phyloP scores from a whole-genome alignment of 2,888 invertebrate species.

The Xylota sylvarum region DNA sequence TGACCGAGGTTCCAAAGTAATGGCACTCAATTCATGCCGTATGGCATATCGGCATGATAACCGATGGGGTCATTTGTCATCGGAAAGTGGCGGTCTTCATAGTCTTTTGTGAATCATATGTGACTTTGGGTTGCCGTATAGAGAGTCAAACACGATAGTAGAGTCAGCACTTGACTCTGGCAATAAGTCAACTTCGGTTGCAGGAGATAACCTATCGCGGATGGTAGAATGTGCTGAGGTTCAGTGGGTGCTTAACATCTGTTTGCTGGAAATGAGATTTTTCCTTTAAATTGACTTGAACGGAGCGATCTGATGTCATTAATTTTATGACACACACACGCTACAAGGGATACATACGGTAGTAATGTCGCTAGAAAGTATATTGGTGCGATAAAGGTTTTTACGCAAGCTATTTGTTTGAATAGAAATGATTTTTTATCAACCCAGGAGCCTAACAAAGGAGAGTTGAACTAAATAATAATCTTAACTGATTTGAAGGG shows the following conservation, averaged over 20 bases:
- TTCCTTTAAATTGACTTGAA: conserved; percentile 29
- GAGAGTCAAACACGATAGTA: conserved; percentile 43
- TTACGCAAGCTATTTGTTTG: conserved; percentile 6
- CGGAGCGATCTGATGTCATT: conserved; percentile 60
- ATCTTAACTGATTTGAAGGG: too few relatives aligned
- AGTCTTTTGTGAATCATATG: conserved; percentile 49
- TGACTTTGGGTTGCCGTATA: conserved; percentile 28
- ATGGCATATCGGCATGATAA: conserved; percentile 70
- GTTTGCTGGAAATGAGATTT: conserved; percentile 59
- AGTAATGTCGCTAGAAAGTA: conserved; percentile 26
- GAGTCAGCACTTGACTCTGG: conserved; percentile 72
- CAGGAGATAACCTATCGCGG: conserved; percentile 63
- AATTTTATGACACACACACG: conserved; percentile 47
- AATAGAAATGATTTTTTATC: conserved; percentile 23
- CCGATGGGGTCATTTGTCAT: conserved; percentile 74
- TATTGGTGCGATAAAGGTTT: background rate
- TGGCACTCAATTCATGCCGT: conserved; percentile 58
- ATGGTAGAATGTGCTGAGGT: conserved; percentile 52
- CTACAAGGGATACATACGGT: conserved; percentile 1
- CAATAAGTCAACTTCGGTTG: conserved; percentile 72
- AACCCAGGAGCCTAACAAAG: background rate
- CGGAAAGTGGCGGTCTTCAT: conserved; percentile 41
- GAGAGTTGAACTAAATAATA: too few relatives aligned
- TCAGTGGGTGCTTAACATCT: conserved; percentile 74
- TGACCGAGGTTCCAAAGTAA: conserved; percentile 40